Percentiles rank a stretch among this genome's conserved stretches.
Conservation (phyloP, 2,888 invertebrate genomes). For the Leptinotarsa peninsularis region DNA sequence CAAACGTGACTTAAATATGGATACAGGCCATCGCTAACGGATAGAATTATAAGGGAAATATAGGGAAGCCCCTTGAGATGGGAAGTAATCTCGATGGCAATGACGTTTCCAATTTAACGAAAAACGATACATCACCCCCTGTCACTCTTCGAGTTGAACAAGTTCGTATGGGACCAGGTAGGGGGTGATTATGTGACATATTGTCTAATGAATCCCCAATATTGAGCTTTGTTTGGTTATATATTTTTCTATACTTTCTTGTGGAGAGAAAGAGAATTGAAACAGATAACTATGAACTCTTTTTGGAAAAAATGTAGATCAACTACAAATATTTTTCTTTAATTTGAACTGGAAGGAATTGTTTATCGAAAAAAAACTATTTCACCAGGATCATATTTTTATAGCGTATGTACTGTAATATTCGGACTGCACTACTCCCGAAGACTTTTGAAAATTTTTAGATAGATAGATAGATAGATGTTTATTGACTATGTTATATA, state of each 20-base stretch:
- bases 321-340: not conserved
- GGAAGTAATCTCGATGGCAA: constrained; percentile 16
- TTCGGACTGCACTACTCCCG: too few species aligned
- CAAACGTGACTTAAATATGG: constrained; percentile 58
- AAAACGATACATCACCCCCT: constrained; percentile 50
- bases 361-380: not conserved
- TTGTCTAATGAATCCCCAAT: not conserved
- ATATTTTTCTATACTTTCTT: not conserved
- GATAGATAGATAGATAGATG: too few species aligned
- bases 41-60: constrained; percentile 22
- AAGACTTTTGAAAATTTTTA: too few species aligned
- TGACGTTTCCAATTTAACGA: constrained; percentile 52
- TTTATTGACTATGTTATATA: too few species aligned
- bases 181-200: not conserved
- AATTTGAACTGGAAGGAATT: not conserved
- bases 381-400: too few species aligned
- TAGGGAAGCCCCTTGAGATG: constrained; percentile 7
- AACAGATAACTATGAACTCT: too few species aligned
- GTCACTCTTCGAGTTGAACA: constrained; percentile 34
- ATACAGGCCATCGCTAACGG: constrained; percentile 42
- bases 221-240: not conserved
- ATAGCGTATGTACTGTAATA: too few species aligned
- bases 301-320: not conserved
- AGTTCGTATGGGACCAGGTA: constrained; percentile 30
- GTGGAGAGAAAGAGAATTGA: too few species aligned